Base-by-base conservation (phyloP, 2,888 invertebrate genomes). In the Nymphalis c-album region DNA sequence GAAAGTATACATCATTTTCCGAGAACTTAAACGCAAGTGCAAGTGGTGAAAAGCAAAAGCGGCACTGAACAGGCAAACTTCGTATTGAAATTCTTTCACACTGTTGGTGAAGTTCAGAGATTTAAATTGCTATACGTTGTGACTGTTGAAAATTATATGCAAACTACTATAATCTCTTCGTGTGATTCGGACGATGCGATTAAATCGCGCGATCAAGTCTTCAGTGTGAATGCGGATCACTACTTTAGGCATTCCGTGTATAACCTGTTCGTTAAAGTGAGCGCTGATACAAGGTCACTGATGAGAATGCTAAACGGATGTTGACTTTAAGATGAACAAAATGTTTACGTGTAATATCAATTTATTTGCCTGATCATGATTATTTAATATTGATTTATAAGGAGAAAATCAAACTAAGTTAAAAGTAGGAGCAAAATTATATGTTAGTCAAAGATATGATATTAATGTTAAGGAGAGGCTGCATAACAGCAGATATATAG, bases 271-370 rank as follows among this genome's bases (percentile, higher is more conserved):
- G 69, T 67, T 73, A 72, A 80, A 85, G 85, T 84, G 86, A 88
- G 81, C 83, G 86, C 84, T 72, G 71, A 66, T 60, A 64, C 87
- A 91, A 91, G 90, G 90, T 88, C 87, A 86, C 60, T 74, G 85
- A 84, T 82, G 84, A 85, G 82, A 71, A 68, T 60, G 64, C 62
- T 67, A 70, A 71, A 70, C 70, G 74, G 69, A 63, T 72, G 63
- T 73, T 60, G 63, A 63, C 48, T 68, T 63, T 18, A 66, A 70
- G 61, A 68, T 71, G 68, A 64, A 50, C 53, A 60, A 65, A 60
- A 64, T 63, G 59, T 71, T 71, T 70, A 64, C 22, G 35, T 67
- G 59, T 65, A 68, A 65, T 68, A 62, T 62, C 66, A 72, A 71
- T 70, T 68, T 62, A 68, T 69, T 71, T 69, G 64, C 50, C 22